Base-by-base conservation (phyloP, 2,888 invertebrate genomes). In the Liopterus haemorrhoidalis region DNA sequence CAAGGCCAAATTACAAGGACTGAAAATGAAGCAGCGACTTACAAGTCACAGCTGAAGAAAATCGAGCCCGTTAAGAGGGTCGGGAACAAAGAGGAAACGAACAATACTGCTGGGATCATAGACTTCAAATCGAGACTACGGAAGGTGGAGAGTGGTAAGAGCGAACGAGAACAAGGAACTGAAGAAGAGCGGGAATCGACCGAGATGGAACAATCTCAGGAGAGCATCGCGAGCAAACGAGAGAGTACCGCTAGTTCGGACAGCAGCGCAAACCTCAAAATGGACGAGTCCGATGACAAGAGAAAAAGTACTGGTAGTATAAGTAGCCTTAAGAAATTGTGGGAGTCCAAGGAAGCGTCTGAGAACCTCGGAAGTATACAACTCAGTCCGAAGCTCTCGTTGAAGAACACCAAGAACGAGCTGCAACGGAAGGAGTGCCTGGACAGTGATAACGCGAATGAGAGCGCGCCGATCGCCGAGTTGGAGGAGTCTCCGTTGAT, bases 291-390 rank as follows among this genome's bases (percentile, higher is more conserved):
- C 11, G 87, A 89, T 39, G 88, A 89, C 63, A 92, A 91, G 65
- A 76, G 92, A 9, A 83, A 88, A 54, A 91, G 91, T 67, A 91
- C 91, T 36, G 92, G 92, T 50, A 90, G 90, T 70, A 93, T 93
- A 61, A 90, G 84, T 65, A 92, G 89, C 67, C 73, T 93, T 59
- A 92, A 92, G 66, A 89, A 89, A 67, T 71, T 93, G 51, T 93
- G 93, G 93, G 93, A 93, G 69, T 84, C 82, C 53, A 86, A 85
- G 62, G 83, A 83, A 63, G 66, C 68, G 3, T 58, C 61, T 33
- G 70, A 70, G 52, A 56, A 53, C 35, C 65, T 63, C 27, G 67
- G 69, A 19, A 74, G 73, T 51, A 72, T 78, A 35, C 78, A 81
- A 47, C 65, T 81, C 30, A 81, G 81, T 58, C 82, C 81, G 1